These are phyloP conservation scores for Vireo altiloquus DNA, from an alignment of 2,113 vertebrate genomes.

Conservation along the genomic window DNA sequence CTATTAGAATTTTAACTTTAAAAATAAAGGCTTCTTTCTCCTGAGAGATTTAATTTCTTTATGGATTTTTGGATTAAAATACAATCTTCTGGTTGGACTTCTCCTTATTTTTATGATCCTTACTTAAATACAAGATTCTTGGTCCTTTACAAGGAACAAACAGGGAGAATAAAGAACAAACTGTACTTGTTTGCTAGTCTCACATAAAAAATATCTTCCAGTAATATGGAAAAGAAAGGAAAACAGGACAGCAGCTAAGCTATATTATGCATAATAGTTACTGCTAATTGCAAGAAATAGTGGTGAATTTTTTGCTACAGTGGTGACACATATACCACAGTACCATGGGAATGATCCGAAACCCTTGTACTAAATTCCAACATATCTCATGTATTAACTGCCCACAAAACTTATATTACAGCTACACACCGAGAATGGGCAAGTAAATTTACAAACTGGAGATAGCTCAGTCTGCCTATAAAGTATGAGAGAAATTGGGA, in stretches of 20 bases:
- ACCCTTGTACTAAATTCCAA: background rate
- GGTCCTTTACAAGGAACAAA: background rate
- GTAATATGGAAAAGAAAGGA: background rate
- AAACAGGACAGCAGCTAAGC: background rate
- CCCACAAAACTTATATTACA: background rate
- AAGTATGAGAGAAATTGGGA: background rate
- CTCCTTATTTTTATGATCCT: background rate
- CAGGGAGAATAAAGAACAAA: background rate
- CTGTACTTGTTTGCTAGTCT: background rate
- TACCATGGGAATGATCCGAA: background rate
- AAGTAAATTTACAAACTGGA: background rate
- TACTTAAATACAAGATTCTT: background rate
- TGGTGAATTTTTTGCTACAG: background rate
- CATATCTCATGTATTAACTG: background rate
- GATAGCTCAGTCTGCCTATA: background rate
- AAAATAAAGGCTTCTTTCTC: constrained; percentile 21
- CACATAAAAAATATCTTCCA: background rate
- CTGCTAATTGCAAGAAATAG: background rate
- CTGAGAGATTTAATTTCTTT: background rate
- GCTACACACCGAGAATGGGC: background rate
- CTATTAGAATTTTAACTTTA: background rate
- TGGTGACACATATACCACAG: background rate
- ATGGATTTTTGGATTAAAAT: background rate
- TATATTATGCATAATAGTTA: background rate
- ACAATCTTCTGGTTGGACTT: background rate